Conservation (phyloP, 2,888 invertebrate species). For the Salpingus planirostris region DNA sequence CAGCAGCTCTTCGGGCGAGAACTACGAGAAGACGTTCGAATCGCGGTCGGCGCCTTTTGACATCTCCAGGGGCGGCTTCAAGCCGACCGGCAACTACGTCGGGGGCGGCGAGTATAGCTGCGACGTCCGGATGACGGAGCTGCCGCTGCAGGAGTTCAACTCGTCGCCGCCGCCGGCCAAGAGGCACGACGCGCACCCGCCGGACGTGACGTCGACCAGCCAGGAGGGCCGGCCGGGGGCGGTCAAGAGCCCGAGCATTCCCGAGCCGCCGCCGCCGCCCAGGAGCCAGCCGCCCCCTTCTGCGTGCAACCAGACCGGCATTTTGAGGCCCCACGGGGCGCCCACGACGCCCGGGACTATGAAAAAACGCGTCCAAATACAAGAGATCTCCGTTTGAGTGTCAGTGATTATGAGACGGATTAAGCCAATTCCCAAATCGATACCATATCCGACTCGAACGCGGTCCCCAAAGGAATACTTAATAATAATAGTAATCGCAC, state of each 20-base stretch:
- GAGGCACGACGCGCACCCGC: slow-evolving; percentile 41
- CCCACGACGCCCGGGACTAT: slow-evolving; percentile 66
- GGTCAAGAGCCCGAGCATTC: slow-evolving; percentile 41
- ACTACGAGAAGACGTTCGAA: slow-evolving; percentile 47
- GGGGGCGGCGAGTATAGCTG: slow-evolving; percentile 58
- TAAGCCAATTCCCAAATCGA: slow-evolving; percentile 16
- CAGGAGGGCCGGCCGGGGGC: slow-evolving; percentile 32
- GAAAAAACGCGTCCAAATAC: slow-evolving; percentile 87
- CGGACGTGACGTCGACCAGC: slow-evolving; percentile 37
- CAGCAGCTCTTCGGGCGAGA: slow-evolving; percentile 51
- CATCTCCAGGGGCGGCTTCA: slow-evolving; percentile 42
- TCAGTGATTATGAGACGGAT: slow-evolving; percentile 14
- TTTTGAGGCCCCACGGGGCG: slow-evolving; percentile 50
- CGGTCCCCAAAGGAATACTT: slow-evolving; percentile 18
- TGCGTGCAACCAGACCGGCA: slow-evolving; percentile 46
- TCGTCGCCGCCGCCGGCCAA: slow-evolving; percentile 49
- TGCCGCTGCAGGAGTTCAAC: slow-evolving; percentile 55
- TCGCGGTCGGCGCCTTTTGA: slow-evolving; percentile 37
- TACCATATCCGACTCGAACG: slow-evolving; percentile 22
- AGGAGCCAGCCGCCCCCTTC: slow-evolving; percentile 44
- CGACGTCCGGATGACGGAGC: slow-evolving; percentile 54
- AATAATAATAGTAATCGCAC: slow-evolving; percentile 23
- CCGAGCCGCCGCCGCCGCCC: slow-evolving; percentile 56
- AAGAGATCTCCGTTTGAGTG: slow-evolving; percentile 81
- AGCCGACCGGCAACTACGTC: slow-evolving; percentile 42